Evolutionary conservation across 2,888 invertebrate genomes (phyloP), one percentile per base, ranked within the genome.

Genomic region (Erynnis tages): DNA sequence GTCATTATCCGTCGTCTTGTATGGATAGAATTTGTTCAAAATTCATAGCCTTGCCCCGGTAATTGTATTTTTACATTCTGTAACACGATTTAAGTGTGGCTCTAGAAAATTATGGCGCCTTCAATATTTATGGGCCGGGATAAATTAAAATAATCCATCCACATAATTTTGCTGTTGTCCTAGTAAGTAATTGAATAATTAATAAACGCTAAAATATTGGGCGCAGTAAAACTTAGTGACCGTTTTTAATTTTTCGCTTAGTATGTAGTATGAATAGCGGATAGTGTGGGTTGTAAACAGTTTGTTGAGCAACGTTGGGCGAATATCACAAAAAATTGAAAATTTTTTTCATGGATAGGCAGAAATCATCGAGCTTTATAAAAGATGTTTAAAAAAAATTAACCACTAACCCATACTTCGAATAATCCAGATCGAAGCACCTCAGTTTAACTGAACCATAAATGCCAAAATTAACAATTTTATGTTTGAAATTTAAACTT

Each of bases 91-190:
- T 35, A 4, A 35, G 25, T 13, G 11, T 19, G 16, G 3, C 17
- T 14, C 66, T 65, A 69, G 69, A 67, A 73, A 77, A 68, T 71
- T 76, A 73, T 72, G 66, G 60, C 66, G 60, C 62, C 65, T 61
- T 61, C 66, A 72, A 74, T 73, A 73, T 78, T 76, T 76, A 75
- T 66, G 63, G 66, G 47, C 35, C 50, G 38, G 68, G 64, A 72
- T 74, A 74, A 79, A 79, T 79, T 76, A 69, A 71, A 73, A 70
- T 66, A 58, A 62, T 67, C 64, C 62, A 66, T 67, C 61, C 60
- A 56, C 62, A 60, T 54, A 11, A 7, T 11, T n/a, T 59, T 54
- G 47, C 54, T 54, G 48, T 57, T 56, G 52, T 44, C 37, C 38
- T 54, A 6, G 57, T 66, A 70, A 69, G 67, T 63, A 30, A 13